These are phyloP conservation scores for Ischnura elegans DNA, from an alignment of 2,888 invertebrate genomes.

Conservation along the genomic window DNA sequence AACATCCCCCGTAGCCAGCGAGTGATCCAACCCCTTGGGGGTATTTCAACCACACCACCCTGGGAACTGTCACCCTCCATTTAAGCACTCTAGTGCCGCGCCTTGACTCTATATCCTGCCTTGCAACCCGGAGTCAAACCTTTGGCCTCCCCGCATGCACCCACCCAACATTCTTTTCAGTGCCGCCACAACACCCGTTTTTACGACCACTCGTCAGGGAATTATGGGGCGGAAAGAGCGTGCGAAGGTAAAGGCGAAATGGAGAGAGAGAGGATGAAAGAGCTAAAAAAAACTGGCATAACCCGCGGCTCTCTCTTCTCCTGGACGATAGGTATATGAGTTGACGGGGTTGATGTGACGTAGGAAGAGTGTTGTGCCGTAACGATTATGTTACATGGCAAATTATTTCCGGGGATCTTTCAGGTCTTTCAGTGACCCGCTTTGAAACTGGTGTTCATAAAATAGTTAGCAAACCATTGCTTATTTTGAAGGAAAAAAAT, in stretches of 20 bases:
- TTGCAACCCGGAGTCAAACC: neutral
- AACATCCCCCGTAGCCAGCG: neutral
- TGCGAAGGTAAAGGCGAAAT: neutral
- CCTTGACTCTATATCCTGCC: neutral
- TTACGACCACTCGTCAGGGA: slow-evolving; percentile 35
- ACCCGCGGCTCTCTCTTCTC: neutral
- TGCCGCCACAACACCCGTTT: neutral
- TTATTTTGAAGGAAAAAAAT: too few species aligned
- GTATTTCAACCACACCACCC: neutral
- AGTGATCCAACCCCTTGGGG: neutral
- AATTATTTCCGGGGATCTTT: too few species aligned
- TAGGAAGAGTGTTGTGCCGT: too few species aligned
- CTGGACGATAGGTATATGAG: neutral
- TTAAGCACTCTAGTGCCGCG: slow-evolving; percentile 15
- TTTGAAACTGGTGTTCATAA: too few species aligned
- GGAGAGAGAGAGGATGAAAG: neutral
- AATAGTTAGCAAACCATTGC: too few species aligned
- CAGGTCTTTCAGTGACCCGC: too few species aligned
- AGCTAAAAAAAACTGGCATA: slow-evolving; percentile 7
- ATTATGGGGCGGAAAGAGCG: slow-evolving; percentile 31
- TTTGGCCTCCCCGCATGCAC: neutral
- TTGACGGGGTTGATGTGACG: neutral
- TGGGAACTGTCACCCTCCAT: neutral
- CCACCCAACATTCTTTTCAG: neutral
- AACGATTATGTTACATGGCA: too few species aligned